Base-by-base conservation (phyloP, 92 coral and sea anemone species). In the Epizoanthus rinbou region DNA sequence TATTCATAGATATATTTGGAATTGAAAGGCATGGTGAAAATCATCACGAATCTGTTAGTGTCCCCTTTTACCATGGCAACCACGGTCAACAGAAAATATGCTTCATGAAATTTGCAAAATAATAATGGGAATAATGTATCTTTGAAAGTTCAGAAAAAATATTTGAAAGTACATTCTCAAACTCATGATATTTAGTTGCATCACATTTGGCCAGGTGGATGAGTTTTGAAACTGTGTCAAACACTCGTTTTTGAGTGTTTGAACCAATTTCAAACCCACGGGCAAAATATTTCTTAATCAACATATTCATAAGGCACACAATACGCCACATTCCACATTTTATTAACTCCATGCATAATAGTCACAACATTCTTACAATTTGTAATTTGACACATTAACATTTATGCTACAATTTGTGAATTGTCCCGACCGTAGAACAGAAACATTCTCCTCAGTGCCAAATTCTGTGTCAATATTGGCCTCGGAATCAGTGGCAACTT, bases 41-140 rank as follows among this genome's bases (percentile, higher is more conserved):
- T 37, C 24, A 64, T 64, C 39, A 64, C 16, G 10, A 64, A 64
- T 16, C 37, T 64, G 11, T 24, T 64, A 1, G 69, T 37, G 41
- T 64, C 69, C 41, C 69, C 39, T 23, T 17, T 64, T 64, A 64
- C 41, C 69, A 64, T 64, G 69, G 69, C 69, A 64, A 64, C 43
- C 37, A 64, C 14, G 17, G 24, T 9, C 69, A 64, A 64, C 41
- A 25, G 0, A 64, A 19, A 24, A 37, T 22, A 18, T 8, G 69
- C 69, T 64, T 64, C 33, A 25, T 4, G 41, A 64, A 25, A 64
- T 23, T 25, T 6, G 31, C 41, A 64, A 64, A 64, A 64, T 1
- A 64, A 64, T 64, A 6, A 4, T 25, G 43, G 69, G 24, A 64
- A 64, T 64, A 64, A 11, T 24, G 69, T 6, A 6, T 3, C 3